phyloP scores from a whole-genome alignment of 2,113 vertebrate genomes.

The Mobula birostris region DNA sequence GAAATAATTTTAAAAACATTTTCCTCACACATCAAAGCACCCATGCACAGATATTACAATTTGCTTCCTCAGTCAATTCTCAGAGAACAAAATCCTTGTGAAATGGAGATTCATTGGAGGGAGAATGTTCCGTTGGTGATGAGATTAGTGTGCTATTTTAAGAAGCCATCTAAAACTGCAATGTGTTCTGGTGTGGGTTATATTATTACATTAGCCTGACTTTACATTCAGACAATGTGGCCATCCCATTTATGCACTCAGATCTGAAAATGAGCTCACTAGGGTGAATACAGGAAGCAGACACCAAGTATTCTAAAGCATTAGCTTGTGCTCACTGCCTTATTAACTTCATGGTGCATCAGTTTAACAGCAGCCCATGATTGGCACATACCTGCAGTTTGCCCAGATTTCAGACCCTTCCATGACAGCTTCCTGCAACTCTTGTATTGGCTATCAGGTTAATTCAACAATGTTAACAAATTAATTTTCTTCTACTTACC shows the following conservation, averaged over 20 bases:
- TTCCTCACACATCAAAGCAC: not conserved
- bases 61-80: not conserved
- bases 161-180: not conserved
- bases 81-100: not conserved
- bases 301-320: not conserved
- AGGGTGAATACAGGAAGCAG: not conserved
- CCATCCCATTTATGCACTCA: not conserved
- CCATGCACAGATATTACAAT: not conserved
- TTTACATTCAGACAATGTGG: not conserved
- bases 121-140: not conserved
- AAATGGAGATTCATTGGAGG: not conserved
- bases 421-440: not conserved
- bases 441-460: not conserved
- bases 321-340: not conserved
- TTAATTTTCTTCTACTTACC: not conserved
- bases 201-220: not conserved
- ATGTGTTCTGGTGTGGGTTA: not conserved
- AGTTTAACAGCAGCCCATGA: not conserved
- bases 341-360: not conserved
- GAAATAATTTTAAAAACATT: not conserved
- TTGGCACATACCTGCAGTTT: not conserved
- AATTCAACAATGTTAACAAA: not conserved
- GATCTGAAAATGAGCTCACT: not conserved
- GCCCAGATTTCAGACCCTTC: not conserved
- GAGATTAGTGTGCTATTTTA: conserved; percentile 20